Conservation (phyloP, 2,888 invertebrate species). For the Podotricha telesiphe region DNA sequence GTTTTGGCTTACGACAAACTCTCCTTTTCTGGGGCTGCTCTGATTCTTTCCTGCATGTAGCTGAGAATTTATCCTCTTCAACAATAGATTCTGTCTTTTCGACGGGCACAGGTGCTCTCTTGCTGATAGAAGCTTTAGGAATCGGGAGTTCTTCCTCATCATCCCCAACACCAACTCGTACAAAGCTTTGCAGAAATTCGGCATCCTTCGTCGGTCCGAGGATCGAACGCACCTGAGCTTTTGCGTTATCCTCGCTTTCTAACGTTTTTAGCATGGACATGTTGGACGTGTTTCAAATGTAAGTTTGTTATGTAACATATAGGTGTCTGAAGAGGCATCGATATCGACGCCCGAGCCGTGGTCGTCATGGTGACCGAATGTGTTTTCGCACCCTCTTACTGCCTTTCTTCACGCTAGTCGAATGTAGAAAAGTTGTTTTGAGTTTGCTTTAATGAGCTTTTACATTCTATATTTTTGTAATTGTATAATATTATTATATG, state of each 20-base stretch:
- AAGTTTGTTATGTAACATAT: constrained; percentile 61
- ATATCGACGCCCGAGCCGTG: constrained; percentile 75
- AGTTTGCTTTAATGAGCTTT: not conserved
- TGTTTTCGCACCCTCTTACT: constrained; percentile 75
- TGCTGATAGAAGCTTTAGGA: constrained; percentile 74
- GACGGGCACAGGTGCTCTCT: constrained; percentile 64
- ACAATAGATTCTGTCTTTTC: constrained; percentile 59
- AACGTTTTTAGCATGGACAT: constrained; percentile 48
- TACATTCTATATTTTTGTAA: constrained; percentile 4
- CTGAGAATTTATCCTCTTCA: constrained; percentile 63
- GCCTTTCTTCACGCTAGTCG: constrained; percentile 57
- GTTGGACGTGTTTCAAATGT: constrained; percentile 30
- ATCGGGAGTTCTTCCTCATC: constrained; percentile 78
- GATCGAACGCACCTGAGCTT: constrained; percentile 82
- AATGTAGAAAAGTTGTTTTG: constrained; percentile 44
- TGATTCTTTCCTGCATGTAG: constrained; percentile 66
- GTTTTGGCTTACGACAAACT: constrained; percentile 65
- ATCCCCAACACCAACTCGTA: constrained; percentile 86
- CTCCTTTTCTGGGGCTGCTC: constrained; percentile 66
- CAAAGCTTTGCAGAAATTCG: constrained; percentile 91
- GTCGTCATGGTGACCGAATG: constrained; percentile 72
- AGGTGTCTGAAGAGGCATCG: constrained; percentile 67
- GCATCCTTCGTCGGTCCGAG: constrained; percentile 88
- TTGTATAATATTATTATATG: not conserved
- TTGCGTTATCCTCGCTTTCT: constrained; percentile 68